These are phyloP conservation scores for Brachionus rubens DNA, from an alignment of 1,140 invertebrate genomes.

Conservation along the genomic window DNA sequence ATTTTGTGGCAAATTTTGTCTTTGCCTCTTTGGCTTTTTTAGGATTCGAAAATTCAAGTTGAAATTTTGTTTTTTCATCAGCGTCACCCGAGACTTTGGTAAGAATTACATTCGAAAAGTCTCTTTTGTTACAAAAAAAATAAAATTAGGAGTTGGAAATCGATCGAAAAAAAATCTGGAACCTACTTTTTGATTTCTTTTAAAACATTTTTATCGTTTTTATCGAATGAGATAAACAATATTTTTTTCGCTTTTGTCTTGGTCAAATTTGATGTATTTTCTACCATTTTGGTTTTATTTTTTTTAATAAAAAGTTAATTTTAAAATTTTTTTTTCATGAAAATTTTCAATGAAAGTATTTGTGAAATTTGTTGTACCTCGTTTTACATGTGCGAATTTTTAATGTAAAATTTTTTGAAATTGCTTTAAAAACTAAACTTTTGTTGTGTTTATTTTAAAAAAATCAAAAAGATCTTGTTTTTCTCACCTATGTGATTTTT, in stretches of 20 bases:
- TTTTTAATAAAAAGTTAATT: neutral
- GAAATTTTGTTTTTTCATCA: neutral
- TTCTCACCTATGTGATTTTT: no score
- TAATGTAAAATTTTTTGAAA: no score
- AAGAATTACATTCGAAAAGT: neutral
- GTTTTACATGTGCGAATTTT: conserved; percentile 25
- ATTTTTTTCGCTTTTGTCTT: conserved; percentile 38
- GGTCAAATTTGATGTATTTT: conserved; percentile 17
- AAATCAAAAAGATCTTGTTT: neutral
- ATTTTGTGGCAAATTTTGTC: neutral
- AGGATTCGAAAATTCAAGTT: conserved; percentile 9
- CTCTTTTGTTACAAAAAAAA: neutral
- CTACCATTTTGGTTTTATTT: conserved; percentile 20
- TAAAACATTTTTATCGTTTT: neutral
- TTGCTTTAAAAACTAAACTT: conserved; percentile 15
- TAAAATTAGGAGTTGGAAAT: neutral
- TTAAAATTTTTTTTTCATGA: neutral
- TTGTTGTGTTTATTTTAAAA: neutral
- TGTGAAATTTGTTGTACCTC: no score
- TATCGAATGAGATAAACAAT: neutral
- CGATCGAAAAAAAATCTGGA: no score
- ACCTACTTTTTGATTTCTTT: conserved; percentile 33
- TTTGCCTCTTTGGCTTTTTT: neutral
- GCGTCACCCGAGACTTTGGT: neutral
- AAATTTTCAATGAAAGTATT: no score